Conservation (phyloP, 2,797 vertebrate species). For the Choloepus didactylus region DNA sequence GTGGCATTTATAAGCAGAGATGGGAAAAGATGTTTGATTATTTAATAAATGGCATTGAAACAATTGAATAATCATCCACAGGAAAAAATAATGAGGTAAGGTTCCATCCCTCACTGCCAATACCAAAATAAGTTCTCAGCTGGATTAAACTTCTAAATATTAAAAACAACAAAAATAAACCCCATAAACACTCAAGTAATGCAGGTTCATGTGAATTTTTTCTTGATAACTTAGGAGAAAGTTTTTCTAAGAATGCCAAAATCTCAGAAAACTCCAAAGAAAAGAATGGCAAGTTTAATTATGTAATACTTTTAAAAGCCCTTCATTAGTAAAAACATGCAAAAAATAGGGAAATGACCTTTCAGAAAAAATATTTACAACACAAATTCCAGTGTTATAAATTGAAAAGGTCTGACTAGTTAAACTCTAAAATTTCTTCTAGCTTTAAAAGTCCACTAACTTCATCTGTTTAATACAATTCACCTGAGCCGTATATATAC, state of each 20-base stretch:
- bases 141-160: background rate
- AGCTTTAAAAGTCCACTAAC: background rate
- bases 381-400: background rate
- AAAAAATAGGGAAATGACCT: background rate
- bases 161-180: constrained; percentile 10
- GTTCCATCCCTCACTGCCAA: background rate
- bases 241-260: background rate
- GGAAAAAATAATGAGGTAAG: background rate
- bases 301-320: background rate
- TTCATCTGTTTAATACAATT: background rate
- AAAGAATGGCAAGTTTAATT: background rate
- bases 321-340: background rate
- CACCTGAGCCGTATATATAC: background rate
- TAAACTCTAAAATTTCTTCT: background rate
- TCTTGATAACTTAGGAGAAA: background rate
- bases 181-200: background rate
- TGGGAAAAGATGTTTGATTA: background rate
- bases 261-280: background rate
- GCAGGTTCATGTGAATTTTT: background rate
- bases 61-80: background rate
- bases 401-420: background rate
- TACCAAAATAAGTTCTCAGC: background rate
- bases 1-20: background rate
- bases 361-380: background rate
- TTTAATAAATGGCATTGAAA: background rate